A percentile compares a stretch with the other conserved stretches of the same genome.
Conservation (phyloP, 2,113 vertebrate species). For the Siphamia tubifer region DNA sequence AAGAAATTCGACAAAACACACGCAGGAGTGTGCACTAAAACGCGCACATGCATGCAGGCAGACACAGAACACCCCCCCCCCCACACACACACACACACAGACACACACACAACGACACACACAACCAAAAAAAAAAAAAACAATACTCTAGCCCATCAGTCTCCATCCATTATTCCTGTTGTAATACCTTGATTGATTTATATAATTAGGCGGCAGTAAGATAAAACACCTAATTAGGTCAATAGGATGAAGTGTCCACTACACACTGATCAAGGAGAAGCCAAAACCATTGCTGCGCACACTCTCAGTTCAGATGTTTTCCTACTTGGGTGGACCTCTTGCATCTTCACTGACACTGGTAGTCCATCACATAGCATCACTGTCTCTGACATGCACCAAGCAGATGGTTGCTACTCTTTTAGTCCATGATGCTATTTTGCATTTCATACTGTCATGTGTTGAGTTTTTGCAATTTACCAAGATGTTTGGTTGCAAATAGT, state of each 20-base stretch:
- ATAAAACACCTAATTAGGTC: conserved; percentile 44
- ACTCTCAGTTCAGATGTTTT: conserved; percentile 9
- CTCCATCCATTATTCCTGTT: conserved; percentile 12
- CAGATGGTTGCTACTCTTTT: not conserved
- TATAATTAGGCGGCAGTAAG: conserved; percentile 32
- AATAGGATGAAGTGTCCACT: conserved; percentile 53
- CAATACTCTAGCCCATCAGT: conserved; percentile 14
- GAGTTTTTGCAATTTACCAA: not conserved
- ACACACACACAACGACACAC: too few species aligned
- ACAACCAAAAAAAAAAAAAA: too few species aligned
- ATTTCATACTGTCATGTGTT: not conserved
- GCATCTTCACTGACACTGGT: conserved; percentile 26
- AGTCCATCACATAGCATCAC: conserved; percentile 30
- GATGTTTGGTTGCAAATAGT: not conserved
- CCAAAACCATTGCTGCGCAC: conserved; percentile 13
- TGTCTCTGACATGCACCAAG: conserved; percentile 5
- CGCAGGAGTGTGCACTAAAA: not conserved
- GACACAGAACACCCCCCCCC: conserved; percentile 2
- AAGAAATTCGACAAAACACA: conserved; percentile 13
- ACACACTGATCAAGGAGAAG: conserved; percentile 18
- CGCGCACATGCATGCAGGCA: conserved; percentile 17
- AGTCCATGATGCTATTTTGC: not conserved
- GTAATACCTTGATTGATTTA: conserved; percentile 36
- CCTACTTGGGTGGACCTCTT: conserved; percentile 16
- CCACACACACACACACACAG: too few species aligned